Evolutionary conservation across 2,888 invertebrate genomes (phyloP), one percentile per base, ranked within the genome.

Genomic region (Abrostola tripartita): DNA sequence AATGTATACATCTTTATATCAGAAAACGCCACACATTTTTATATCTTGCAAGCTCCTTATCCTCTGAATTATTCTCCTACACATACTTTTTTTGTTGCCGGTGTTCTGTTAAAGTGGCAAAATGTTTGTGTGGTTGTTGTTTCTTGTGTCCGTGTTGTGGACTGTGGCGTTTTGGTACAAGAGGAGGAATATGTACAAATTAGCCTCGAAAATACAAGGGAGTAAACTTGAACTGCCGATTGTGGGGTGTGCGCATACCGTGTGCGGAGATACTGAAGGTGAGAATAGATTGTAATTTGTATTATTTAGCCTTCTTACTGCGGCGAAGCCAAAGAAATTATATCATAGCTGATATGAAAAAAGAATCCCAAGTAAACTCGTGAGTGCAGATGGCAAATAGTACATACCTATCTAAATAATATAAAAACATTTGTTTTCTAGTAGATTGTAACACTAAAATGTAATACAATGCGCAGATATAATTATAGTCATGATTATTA

Each of bases 241-340:
- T 2, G 74, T 92, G n/a, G 92, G 93, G 1, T 12, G 90, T 11
- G 85, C 90, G 7, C 87, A 88, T 51, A 78, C 57, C 6, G 44
- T 93, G 5, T 36, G 73, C 4, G 92, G 92, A 6, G 81, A 69
- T 62, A 87, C 88, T 50, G 91, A 91, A 74, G 86, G 93, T 92
- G 74, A 83, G 85, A 55, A 9, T 12, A 50, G 49, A 42, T 52
- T 6, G n/a, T 40, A 14, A 14, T 5, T 49, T 5, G 5, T 0
- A 8, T 7, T 24, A 24, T 2, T 24, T 24, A 24, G 24, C 24
- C 24, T 24, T 24, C 4, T 24, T 24, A 24, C 24, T 2, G 24
- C 24, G 24, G 24, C 24, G 24, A 24, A 24, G 1, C 1, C 24
- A 24, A 24, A 24, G 24, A 24, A 24, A 24, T 24, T 24, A 24